Evolutionary conservation across 2,797 vertebrate species (phyloP), one percentile per base, ranked within the genome.

Genomic region (Enteromius argenteus): DNA sequence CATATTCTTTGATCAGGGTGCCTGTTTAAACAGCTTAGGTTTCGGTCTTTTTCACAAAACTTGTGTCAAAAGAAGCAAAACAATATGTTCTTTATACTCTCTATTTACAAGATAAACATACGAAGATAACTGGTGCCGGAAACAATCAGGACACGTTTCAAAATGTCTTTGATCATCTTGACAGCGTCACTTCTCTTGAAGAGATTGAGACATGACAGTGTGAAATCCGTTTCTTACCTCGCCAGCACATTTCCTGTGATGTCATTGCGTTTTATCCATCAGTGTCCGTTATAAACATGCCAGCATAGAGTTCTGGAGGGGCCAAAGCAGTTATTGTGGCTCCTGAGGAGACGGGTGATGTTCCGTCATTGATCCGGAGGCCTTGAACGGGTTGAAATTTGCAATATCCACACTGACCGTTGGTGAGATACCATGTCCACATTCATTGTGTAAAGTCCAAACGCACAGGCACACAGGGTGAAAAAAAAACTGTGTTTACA

Each of bases 51-150:
- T 69, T 71, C 85, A 80, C 82, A 66, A 76, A 60, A 86, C 39
- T 92, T 90, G 91, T 93, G 90, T 91, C 90, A 94, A 92, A 94
- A 94, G 93, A 95, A 94, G 93, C 91, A 92, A 93, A 86, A 91
- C 90, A 88, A 78, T 91, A 89, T 88, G 89, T 90, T 91, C 87
- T 89, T 80, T 90, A 89, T 88, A 92, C 92, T 92, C 91, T 91
- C 89, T 95, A 96, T 95, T 92, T 95, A 95, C 95, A 95, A 84
- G 91, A 94, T 94, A 94, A 95, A 95, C 95, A 94, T 91, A 92
- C 93, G 94, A 93, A 80, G 84, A 77, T 72, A 71, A 85, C 84
- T 83, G 82, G 86, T 19, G 75, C 83, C 78, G 44, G 83, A 74
- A 79, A 76, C 58, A 69, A 71, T 51, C 27, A 60, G 30, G 69